These are phyloP conservation scores for Muntiacus muntjak DNA, from an alignment of 2,113 vertebrate species.

Conservation along the genomic window DNA sequence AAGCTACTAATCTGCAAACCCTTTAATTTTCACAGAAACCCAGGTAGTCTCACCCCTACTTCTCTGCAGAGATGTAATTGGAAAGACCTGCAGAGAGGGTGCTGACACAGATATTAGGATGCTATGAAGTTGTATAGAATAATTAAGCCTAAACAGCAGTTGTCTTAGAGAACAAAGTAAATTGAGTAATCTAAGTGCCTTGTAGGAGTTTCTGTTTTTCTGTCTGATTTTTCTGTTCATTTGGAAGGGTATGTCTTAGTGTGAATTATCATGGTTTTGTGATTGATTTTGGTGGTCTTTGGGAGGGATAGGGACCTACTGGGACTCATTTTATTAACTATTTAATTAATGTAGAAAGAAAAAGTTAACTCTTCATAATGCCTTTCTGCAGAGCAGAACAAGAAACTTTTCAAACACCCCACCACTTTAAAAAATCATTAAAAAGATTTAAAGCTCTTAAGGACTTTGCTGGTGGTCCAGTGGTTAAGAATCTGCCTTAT, in stretches of 20 bases:
- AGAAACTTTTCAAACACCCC: slow-evolving; percentile 3
- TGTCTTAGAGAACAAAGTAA: slow-evolving; percentile 46
- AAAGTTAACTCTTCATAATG: neutral
- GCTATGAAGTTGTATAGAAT: slow-evolving; percentile 41
- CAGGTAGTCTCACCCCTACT: neutral
- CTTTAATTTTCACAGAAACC: slow-evolving; percentile 59
- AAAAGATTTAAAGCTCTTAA: neutral
- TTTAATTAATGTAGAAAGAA: neutral
- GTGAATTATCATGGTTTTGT: slow-evolving; percentile 36
- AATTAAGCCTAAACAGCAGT: slow-evolving; percentile 61
- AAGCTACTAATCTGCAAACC: slow-evolving; percentile 51
- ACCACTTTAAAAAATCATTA: neutral
- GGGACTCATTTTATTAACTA: slow-evolving; percentile 11
- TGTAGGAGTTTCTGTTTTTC: slow-evolving; percentile 49
- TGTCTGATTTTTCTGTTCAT: slow-evolving; percentile 39
- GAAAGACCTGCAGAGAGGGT: slow-evolving; percentile 48
- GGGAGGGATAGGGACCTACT: neutral
- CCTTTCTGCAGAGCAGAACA: neutral
- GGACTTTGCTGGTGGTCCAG: neutral
- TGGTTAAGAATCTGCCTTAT: neutral
- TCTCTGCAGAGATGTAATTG: slow-evolving; percentile 50
- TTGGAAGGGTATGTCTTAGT: neutral
- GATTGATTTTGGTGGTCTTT: neutral
- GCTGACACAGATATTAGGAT: slow-evolving; percentile 32
- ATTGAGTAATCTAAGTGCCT: slow-evolving; percentile 49